Base-by-base conservation (phyloP, 2,888 invertebrate species). In the Drosophila siamana region DNA sequence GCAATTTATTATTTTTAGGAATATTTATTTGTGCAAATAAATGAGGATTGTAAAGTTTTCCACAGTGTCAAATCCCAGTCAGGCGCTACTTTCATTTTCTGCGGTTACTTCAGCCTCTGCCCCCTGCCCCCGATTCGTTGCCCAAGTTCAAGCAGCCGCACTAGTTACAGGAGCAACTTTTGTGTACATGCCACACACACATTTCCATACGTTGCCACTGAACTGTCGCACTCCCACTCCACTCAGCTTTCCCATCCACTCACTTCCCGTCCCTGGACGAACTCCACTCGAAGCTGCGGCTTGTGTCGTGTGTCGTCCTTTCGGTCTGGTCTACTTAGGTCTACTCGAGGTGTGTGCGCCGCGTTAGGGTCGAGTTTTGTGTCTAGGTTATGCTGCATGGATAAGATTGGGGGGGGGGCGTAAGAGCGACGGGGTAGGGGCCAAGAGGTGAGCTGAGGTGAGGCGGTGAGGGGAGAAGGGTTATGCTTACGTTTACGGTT, bases 121-220 rank as follows among this genome's bases (percentile, higher is more conserved):
- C 30, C 6, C n/a, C 15, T 2, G 2, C 4, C 8, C 36, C 13
- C 13, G 1, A 5, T 22, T 3, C 28, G 28, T 28, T 22, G 22
- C 5, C 4, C 30, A 1, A n/a, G n/a, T n/a, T 13, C 16, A 48
- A 11, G 40, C 46, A 26, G 50, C 51, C 70, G 55, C 71, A 48
- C 44, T 24, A 50, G 55, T 69, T 69, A 50, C 56, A 69, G 68
- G 85, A 84, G 74, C 67, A 87, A 84, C 76, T 84, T 84, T 78
- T 87, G 68, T 78, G 62, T 78, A 69, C 79, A 81, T 19, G 64
- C 62, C 67, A 71, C 69, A 68, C 69, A 69, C 76, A 64, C 59
- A 86, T 85, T 87, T 76, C 64, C 87, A 88, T 88, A 74, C 74
- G 71, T 65, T 68, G 66, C 61, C 62, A 19, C 59, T 61, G 84